Percentiles rank a stretch among this genome's conserved stretches.
Conservation (phyloP, 2,113 vertebrate species). For the Camelus bactrianus region DNA sequence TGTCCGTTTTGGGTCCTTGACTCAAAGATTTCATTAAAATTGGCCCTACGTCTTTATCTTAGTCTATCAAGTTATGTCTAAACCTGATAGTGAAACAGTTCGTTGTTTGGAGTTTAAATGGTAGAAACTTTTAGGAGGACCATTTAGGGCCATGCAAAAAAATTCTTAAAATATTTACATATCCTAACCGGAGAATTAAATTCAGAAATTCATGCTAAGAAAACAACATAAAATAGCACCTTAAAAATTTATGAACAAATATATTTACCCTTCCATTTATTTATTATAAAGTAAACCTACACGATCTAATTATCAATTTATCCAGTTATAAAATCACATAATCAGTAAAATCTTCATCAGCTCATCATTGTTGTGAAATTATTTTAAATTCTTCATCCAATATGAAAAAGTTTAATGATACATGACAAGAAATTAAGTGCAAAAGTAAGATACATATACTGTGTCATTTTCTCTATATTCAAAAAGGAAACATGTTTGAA, state of each 20-base stretch:
- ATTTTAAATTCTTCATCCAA: not conserved
- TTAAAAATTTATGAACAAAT: not conserved
- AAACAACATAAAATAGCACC: not conserved
- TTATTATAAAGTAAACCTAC: not conserved
- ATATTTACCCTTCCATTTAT: not conserved
- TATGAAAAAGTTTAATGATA: not conserved
- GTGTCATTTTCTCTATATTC: not conserved
- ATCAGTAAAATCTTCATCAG: not conserved
- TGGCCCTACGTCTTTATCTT: not conserved
- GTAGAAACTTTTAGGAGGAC: not conserved
- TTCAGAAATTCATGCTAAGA: not conserved
- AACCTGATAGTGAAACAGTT: not conserved
- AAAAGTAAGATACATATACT: not conserved
- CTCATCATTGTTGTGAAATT: not conserved
- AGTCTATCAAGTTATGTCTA: not conserved
- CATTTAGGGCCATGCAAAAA: not conserved
- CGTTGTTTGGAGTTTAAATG: not conserved
- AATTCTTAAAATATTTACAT: not conserved
- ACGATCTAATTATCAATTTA: not conserved
- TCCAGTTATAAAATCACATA: not conserved
- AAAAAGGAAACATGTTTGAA: not conserved
- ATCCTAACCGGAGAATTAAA: not conserved
- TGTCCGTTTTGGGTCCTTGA: not conserved
- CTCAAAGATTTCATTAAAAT: not conserved
- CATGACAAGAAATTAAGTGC: not conserved